phyloP scores from a whole-genome alignment of 2,113 vertebrate genomes.

The Montifringilla adamsi region DNA sequence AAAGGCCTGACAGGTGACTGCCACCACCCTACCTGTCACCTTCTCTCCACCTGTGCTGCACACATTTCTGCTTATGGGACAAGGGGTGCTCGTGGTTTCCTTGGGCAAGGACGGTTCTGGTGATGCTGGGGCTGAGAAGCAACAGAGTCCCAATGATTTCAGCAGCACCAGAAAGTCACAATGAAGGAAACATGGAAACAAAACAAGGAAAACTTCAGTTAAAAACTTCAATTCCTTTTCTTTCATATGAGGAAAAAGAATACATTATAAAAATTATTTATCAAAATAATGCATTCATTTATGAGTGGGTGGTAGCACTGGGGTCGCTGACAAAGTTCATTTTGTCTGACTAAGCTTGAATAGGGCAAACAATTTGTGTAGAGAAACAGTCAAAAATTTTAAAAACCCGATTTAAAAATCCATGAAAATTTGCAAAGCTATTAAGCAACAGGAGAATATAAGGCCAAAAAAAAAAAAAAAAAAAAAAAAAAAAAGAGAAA shows the following conservation, averaged over 20 bases:
- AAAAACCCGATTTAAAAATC: not conserved
- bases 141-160: rapidly evolving
- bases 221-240: not conserved
- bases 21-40: not conserved
- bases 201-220: not conserved
- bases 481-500: not conserved
- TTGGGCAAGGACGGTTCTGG: rapidly evolving
- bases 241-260: not conserved
- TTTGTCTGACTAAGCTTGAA: not conserved
- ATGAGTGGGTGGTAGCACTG: not conserved
- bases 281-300: not conserved
- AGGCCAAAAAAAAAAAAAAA: not conserved
- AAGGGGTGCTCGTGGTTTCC: not conserved
- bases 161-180: not conserved
- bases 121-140: not conserved
- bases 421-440: not conserved
- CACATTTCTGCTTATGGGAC: rapidly evolving
- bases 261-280: not conserved
- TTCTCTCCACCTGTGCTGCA: rapidly evolving
- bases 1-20: not conserved
- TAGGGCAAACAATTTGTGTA: not conserved
- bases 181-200: not conserved
- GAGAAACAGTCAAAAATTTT: not conserved
- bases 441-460: not conserved
- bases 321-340: not conserved